These are phyloP conservation scores for Dromiciops gliroides DNA, from an alignment of 2,113 vertebrate genomes.

Conservation along the genomic window DNA sequence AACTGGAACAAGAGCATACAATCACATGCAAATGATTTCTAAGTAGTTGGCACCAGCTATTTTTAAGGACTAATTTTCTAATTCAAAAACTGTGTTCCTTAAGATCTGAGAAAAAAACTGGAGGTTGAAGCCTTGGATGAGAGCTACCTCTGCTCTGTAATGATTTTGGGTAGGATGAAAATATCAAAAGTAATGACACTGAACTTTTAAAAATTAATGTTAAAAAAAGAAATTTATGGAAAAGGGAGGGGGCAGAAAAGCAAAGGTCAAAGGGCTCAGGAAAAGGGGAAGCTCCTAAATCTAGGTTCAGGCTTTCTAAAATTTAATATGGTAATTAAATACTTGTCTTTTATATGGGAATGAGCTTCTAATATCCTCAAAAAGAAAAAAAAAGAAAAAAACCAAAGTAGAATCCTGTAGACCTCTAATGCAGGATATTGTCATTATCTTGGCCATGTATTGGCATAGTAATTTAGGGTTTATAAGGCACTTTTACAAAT, in stretches of 20 bases:
- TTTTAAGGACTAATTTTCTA: conserved; percentile 4
- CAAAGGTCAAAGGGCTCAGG: not conserved
- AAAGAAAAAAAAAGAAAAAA: not conserved
- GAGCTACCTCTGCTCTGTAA: not conserved
- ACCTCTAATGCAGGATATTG: not conserved
- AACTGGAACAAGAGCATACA: conserved; percentile 50
- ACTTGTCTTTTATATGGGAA: not conserved
- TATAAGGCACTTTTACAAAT: not conserved
- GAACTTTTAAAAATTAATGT: conserved; percentile 45
- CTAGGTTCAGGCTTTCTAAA: not conserved
- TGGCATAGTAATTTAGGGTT: not conserved
- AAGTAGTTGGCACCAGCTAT: conserved; percentile 56
- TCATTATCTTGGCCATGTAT: not conserved
- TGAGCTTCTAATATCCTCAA: not conserved
- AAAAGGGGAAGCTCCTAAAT: not conserved
- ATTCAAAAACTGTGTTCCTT: conserved; percentile 46
- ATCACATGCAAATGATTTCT: conserved; percentile 37
- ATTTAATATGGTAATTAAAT: not conserved
- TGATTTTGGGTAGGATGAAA: not conserved
- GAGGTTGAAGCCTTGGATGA: not conserved
- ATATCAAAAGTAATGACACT: not conserved
- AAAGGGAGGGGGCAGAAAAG: not conserved
- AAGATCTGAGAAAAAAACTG: not conserved
- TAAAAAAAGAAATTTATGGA: not conserved
- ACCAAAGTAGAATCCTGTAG: not conserved